Evolutionary conservation across 2,113 vertebrate species (phyloP).

Genomic region (Hippolais icterina): DNA sequence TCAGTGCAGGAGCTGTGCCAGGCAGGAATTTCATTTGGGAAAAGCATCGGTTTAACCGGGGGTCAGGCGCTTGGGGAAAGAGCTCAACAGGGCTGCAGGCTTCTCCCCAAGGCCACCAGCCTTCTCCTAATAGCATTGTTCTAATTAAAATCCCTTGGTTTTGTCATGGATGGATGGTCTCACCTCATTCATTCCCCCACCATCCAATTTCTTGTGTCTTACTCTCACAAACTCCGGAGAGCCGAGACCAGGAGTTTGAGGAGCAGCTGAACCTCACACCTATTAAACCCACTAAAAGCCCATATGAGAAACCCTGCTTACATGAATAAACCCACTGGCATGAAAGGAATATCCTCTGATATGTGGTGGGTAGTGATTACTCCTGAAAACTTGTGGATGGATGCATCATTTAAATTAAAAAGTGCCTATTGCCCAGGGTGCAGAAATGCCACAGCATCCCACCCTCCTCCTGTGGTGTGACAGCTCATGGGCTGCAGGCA

Average conservation of each 20-base stretch:
- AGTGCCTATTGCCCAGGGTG: background rate
- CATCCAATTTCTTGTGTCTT: background rate
- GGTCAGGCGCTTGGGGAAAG: background rate
- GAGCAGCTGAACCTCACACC: background rate
- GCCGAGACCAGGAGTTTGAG: background rate
- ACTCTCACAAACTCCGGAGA: background rate
- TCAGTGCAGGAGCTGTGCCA: background rate
- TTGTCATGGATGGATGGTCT: background rate
- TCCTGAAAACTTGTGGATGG: background rate
- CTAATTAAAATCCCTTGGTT: background rate
- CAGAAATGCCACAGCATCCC: background rate
- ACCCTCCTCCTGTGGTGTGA: rapidly evolving
- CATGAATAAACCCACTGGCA: background rate
- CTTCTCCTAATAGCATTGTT: background rate
- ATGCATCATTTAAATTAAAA: background rate
- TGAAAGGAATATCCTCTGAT: background rate
- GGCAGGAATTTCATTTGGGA: background rate
- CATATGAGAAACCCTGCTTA: background rate
- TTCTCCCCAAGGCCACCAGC: background rate
- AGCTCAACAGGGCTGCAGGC: background rate
- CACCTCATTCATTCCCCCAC: background rate
- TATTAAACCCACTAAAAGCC: background rate
- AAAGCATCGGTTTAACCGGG: background rate
- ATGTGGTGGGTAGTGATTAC: background rate
- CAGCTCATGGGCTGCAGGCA: background rate